Evolutionary conservation across 2,113 vertebrate genomes (phyloP), one percentile per base, ranked within the genome.

Genomic region (Psophia crepitans): DNA sequence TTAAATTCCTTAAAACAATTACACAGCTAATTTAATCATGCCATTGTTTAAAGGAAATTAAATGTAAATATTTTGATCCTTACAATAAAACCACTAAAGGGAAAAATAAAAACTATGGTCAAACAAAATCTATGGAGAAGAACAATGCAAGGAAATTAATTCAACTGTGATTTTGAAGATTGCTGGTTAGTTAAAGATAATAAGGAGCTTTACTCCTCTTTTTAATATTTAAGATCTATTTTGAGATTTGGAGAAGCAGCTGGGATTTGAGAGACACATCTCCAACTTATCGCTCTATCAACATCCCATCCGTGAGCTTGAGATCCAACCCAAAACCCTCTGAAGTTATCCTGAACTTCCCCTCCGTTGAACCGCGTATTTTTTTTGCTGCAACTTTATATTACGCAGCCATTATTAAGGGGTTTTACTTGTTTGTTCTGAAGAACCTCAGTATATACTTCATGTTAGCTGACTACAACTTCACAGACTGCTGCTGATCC

Each of bases 41-140:
- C 23, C 39, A 49, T 66, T 90, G 58, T 88, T 95, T 85, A 84
- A 95, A 87, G 80, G 81, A 84, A 96, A 91, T 92, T 44, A 84
- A 95, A 96, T 0, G 0, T 82, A 97, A 97, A 96, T 89, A 96
- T 95, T 94, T 93, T 89, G 30, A 82, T 89, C 93, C 87, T 96
- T 37, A 89, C 57, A 93, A 89, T 87, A 60, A 91, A 89, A 89
- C 12, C 2, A 3, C 49, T 75, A 58, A 57, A 75, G 80, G 39
- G 57, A 80, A 79, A 73, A 90, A 84, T 19, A 65, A 77, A 51
- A 77, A 79, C 14, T 35, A 41, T 49, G 74, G 94, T 83, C 80
- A 89, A 86, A 90, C 82, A 81, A 60, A 75, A 87, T 82, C 61
- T 53, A 39, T 6, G 44, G 60, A 81, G 39, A 86, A 84, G 60